Evolutionary conservation across 2,888 invertebrate genomes (phyloP), one percentile per base, ranked within the genome.

Genomic region (Tupiocoris notatus): DNA sequence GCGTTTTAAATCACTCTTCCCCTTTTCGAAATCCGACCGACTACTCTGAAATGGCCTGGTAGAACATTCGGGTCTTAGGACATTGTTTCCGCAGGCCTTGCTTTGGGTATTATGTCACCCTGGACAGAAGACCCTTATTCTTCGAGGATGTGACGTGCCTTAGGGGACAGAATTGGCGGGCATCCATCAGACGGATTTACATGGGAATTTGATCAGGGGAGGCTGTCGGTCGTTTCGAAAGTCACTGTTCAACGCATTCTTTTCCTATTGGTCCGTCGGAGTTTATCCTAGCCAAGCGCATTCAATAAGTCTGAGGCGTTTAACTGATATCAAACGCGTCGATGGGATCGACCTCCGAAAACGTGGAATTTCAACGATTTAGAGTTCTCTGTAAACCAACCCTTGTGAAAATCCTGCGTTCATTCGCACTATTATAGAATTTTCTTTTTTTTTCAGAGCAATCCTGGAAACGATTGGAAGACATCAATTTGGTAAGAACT

Each of bases 121-220:
- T 39, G 39, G 39, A 39, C 39, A 39, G 59, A 66, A 24, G n/a
- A 22, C 59, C 70, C 70, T 59, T 70, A 68, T 24, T 39, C 70
- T 24, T 39, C 6, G 39, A 39, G 39, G 12, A 39, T 39, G 39
- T 39, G 39, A 39, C 39, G 39, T 7, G 39, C 39, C 39, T 39
- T 7, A 12, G 39, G 70, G 70, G 22, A 23, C 12, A 25, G 74
- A 59, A 64, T 64, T 64, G 74, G 64, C 74, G 65, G 71, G 63
- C 77, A 77, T 77, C 77, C 62, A 77, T 77, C 77, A 70, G 39
- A 56, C 54, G 71, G 77, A 77, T 77, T 77, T 77, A 77, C 77
- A 77, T 77, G 62, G 54, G 77, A 77, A 77, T 77, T 77, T 77
- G 77, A 77, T 77, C 77, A 70, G 70, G 65, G 56, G 22, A 17